Conservation (phyloP, 2,113 vertebrate species). For the Agapornis roseicollis region DNA sequence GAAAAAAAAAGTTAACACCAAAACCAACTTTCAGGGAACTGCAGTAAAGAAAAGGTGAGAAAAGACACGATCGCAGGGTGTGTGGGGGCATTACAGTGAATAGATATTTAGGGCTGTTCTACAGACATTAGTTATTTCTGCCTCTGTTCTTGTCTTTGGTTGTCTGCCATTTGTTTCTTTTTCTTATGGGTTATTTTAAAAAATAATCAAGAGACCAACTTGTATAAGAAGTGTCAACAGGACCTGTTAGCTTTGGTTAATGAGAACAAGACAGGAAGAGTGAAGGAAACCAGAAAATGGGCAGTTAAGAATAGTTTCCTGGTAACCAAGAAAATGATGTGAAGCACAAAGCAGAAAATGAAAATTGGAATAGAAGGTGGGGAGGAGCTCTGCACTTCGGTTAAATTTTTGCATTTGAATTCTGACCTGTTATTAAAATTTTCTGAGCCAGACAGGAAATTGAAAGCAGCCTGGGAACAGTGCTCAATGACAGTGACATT, state of each 20-base stretch:
- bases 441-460: constrained; percentile 73
- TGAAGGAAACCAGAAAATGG: constrained; percentile 51
- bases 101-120: not conserved
- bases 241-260: not conserved
- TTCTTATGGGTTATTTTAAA: not conserved
- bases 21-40: not conserved
- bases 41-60: not conserved
- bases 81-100: not conserved
- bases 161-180: not conserved
- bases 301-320: constrained; percentile 36
- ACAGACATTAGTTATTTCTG: not conserved
- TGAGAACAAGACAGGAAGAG: not conserved
- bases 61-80: not conserved
- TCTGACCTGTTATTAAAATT: constrained; percentile 76
- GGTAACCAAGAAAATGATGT: constrained; percentile 40
- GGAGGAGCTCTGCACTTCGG: constrained; percentile 46
- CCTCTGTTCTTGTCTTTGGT: not conserved
- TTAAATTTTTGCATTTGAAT: constrained; percentile 72
- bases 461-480: constrained; percentile 66
- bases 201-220: not conserved
- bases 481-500: constrained; percentile 78
- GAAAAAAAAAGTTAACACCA: not conserved
- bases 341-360: constrained; percentile 34
- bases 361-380: constrained; percentile 32
- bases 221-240: not conserved